Conservation (phyloP, 2,888 invertebrate species). For the Nasonovia ribisnigri region DNA sequence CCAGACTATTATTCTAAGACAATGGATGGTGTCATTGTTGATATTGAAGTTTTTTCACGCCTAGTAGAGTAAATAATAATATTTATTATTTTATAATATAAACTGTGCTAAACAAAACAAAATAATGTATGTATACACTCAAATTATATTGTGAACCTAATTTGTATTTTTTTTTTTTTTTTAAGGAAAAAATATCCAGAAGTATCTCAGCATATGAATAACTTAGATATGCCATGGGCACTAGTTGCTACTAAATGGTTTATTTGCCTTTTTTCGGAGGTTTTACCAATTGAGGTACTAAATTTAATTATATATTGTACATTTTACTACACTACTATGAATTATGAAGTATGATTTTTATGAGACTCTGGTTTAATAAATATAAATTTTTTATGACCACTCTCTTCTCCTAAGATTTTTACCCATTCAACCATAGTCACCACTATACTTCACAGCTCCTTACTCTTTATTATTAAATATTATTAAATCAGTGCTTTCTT, state of each 20-base stretch:
- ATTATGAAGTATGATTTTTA: not conserved
- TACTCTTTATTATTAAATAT: not conserved
- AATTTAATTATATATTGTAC: not conserved
- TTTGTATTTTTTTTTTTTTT: conserved; percentile 67
- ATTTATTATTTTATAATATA: not conserved
- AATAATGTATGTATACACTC: not conserved
- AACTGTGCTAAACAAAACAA: not conserved
- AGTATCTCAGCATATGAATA: conserved; percentile 84
- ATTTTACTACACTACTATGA: not conserved
- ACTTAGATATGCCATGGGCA: conserved; percentile 88
- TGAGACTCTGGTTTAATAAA: not conserved
- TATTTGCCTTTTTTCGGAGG: conserved; percentile 93
- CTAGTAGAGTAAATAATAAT: conserved; percentile 75
- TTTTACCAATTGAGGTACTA: conserved; percentile 85
- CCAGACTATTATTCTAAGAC: conserved; percentile 90
- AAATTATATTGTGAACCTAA: not conserved
- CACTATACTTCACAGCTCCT: not conserved
- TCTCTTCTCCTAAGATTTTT: not conserved
- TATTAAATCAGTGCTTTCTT: not conserved
- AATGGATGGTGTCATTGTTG: conserved; percentile 90
- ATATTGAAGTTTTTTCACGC: conserved; percentile 90
- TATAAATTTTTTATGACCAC: not conserved
- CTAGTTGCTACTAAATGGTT: conserved; percentile 96
- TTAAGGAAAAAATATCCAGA: conserved; percentile 82
- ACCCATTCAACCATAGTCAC: not conserved